These are phyloP conservation scores for Parapristionchus giblindavisi DNA, from an alignment of 2,888 invertebrate species.

Conservation along the genomic window DNA sequence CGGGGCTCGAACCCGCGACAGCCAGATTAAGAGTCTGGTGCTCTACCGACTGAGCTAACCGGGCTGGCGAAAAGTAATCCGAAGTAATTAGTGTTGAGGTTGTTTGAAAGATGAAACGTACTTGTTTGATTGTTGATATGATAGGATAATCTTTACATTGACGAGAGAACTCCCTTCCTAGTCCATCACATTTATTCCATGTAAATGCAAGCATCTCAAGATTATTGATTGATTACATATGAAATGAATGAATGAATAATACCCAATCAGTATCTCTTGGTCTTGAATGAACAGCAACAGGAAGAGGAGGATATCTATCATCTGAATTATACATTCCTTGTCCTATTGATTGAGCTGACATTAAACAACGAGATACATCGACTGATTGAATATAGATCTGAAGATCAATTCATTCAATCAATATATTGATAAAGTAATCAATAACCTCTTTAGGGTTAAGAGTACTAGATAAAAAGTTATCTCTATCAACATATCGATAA, in stretches of 20 bases:
- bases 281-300: conserved; percentile 25
- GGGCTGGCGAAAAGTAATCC: conserved; percentile 43
- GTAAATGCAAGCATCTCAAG: conserved; percentile 28
- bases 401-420: not conserved
- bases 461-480: not conserved
- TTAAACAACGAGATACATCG: conserved; percentile 9
- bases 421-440: not conserved
- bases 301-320: conserved; percentile 28
- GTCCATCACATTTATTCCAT: conserved; percentile 31
- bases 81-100: not conserved
- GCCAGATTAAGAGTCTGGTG: conserved; percentile 67
- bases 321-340: conserved; percentile 34
- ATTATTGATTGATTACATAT: no score
- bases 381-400: conserved; percentile 33
- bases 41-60: conserved; percentile 67
- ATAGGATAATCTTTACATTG: conserved; percentile 5
- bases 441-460: conserved; percentile 22
- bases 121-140: not conserved
- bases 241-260: not conserved
- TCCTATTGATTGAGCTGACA: conserved; percentile 27
- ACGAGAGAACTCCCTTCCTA: conserved; percentile 16
- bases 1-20: conserved; percentile 65
- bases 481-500: conserved; percentile 2
- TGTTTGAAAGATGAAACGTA: not conserved
- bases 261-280: conserved; percentile 29